Evolutionary conservation across 2,888 invertebrate species (phyloP).

Genomic region (Pristionchus japonicus): DNA sequence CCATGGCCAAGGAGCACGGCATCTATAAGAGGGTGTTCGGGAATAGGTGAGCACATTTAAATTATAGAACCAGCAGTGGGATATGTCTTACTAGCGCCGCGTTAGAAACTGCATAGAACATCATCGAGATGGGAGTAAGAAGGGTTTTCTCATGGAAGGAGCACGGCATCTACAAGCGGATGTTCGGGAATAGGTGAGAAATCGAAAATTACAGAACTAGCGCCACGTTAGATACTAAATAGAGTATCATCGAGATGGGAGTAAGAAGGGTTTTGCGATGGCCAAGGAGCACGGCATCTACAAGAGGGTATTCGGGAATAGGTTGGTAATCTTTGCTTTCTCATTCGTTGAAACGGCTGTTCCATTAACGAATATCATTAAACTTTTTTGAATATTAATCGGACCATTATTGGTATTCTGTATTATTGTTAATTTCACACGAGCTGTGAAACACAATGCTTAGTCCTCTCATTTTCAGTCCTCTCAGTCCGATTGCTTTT

Average conservation of each 20-base stretch:
- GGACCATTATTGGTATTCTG: too few relatives aligned
- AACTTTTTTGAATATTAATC: too few relatives aligned
- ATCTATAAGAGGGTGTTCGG: conserved; percentile 57
- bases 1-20: conserved; percentile 52
- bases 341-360: neutral
- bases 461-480: too few relatives aligned
- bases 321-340: neutral
- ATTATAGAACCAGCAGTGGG: neutral
- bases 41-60: conserved; percentile 52
- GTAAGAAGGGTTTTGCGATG: too few relatives aligned
- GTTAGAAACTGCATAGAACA: conserved; percentile 57
- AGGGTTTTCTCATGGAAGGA: conserved; percentile 52
- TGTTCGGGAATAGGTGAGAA: conserved; percentile 61
- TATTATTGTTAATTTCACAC: too few relatives aligned
- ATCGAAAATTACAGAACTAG: neutral
- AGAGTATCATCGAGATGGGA: too few relatives aligned
- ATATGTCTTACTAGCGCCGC: too few relatives aligned
- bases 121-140: too few relatives aligned
- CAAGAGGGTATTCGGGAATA: neutral
- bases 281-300: too few relatives aligned
- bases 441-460: too few relatives aligned
- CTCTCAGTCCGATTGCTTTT: too few relatives aligned
- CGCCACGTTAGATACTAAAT: conserved; percentile 56
- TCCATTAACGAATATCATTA: too few relatives aligned
- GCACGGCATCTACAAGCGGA: conserved; percentile 54